A percentile compares a stretch with the other conserved stretches of the same genome.
These are phyloP conservation scores for Stegana nigrithorax DNA, from an alignment of 2,888 invertebrate species.

Conservation along the genomic window DNA sequence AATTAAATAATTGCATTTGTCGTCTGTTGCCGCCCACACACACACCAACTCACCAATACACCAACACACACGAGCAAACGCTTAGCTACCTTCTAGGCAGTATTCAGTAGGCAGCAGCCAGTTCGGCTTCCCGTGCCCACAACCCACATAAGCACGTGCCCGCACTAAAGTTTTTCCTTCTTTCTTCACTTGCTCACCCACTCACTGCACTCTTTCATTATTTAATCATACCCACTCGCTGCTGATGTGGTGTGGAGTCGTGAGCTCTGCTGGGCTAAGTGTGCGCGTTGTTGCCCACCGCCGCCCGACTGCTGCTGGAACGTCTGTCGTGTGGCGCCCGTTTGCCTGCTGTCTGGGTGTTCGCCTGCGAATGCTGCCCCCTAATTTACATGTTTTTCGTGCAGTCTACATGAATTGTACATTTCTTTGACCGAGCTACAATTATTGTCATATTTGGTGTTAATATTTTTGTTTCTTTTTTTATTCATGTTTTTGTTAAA, in stretches of 20 bases:
- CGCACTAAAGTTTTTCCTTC: neutral
- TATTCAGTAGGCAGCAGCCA: too few relatives aligned
- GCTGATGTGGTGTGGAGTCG: neutral
- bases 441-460: neutral
- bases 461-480: neutral
- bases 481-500: neutral
- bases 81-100: too few relatives aligned
- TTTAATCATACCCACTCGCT: neutral
- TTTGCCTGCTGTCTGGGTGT: too few relatives aligned
- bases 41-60: too few relatives aligned
- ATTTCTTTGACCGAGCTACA: slow-evolving; percentile 13
- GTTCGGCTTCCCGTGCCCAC: too few relatives aligned
- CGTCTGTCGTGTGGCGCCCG: neutral
- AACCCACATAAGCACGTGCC: neutral
- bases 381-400: slow-evolving; percentile 17
- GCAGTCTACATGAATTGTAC: slow-evolving; percentile 10
- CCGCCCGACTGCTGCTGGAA: neutral
- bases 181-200: too few relatives aligned
- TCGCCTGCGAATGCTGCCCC: too few relatives aligned
- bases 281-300: neutral
- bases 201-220: neutral
- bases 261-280: too few relatives aligned
- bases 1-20: slow-evolving; percentile 56
- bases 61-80: too few relatives aligned
- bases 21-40: neutral